These are phyloP conservation scores for Gymnarchus niloticus DNA, from an alignment of 2,113 vertebrate species.

Conservation along the genomic window DNA sequence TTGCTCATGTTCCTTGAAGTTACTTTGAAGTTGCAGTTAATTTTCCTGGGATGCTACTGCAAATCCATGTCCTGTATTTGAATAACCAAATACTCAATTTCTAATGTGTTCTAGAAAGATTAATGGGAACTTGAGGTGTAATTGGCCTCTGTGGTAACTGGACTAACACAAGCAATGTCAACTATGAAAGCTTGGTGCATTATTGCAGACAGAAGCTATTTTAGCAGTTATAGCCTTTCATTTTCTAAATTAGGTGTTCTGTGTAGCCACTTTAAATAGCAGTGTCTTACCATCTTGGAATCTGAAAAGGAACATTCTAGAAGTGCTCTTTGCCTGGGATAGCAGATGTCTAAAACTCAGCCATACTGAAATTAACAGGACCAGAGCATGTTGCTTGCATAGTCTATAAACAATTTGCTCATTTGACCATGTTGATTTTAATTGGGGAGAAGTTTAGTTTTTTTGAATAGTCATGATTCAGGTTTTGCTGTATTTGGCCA, in stretches of 20 bases:
- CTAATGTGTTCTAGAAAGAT: neutral
- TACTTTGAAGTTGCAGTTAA: neutral
- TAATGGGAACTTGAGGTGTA: neutral
- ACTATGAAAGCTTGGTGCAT: neutral
- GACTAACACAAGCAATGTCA: neutral
- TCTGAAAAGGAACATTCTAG: neutral
- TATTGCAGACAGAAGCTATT: neutral
- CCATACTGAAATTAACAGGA: neutral
- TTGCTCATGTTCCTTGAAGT: no score
- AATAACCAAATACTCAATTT: neutral
- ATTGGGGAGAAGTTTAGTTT: neutral
- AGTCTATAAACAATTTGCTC: conserved; percentile 11
- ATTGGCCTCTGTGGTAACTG: neutral
- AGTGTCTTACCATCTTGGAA: neutral
- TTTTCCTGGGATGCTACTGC: neutral
- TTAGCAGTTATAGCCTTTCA: neutral
- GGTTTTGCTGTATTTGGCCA: neutral
- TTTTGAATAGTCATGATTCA: neutral
- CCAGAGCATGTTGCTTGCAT: conserved; percentile 15
- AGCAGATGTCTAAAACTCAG: neutral
- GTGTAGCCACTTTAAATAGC: neutral
- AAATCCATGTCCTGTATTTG: neutral
- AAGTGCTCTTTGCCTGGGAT: neutral
- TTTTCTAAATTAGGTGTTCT: neutral
- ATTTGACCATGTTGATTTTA: conserved; percentile 4